Conservation (phyloP, 2,113 vertebrate species). For the Embiotoca jacksoni region DNA sequence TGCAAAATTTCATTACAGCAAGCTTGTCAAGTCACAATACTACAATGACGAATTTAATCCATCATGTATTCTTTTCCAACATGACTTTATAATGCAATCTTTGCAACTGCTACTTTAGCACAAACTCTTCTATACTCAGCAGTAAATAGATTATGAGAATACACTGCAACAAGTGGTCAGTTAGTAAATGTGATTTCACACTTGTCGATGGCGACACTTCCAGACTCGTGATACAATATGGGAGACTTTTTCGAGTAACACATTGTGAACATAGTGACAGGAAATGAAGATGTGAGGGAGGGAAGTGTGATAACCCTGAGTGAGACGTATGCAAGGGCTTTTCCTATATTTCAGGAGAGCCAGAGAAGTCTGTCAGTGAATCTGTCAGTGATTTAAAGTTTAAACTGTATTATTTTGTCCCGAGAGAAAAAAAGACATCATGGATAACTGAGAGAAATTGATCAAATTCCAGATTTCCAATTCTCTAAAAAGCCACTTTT, state of each 20-base stretch:
- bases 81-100: constrained; percentile 70
- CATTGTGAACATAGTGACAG: constrained; percentile 1
- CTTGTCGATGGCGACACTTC: not conserved
- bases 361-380: no score
- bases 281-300: constrained; percentile 5
- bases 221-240: no score
- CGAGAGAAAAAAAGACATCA: no score
- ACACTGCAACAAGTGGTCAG: constrained; percentile 37
- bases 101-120: constrained; percentile 27
- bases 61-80: constrained; percentile 51
- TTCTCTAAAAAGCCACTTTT: constrained; percentile 4
- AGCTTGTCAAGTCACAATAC: constrained; percentile 36
- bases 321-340: no score
- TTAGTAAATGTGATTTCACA: constrained; percentile 23
- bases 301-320: not conserved
- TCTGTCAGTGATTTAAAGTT: no score
- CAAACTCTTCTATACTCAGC: constrained; percentile 33
- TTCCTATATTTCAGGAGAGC: not conserved
- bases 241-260: not conserved
- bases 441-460: not conserved
- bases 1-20: constrained; percentile 39
- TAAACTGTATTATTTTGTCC: no score
- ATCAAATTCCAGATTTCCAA: constrained; percentile 3
- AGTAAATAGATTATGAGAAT: constrained; percentile 21
- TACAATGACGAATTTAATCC: constrained; percentile 54